Conservation (phyloP, 35 echinoderm and acorn worm genomes). For the Strongylocentrotus purpuratus region DNA sequence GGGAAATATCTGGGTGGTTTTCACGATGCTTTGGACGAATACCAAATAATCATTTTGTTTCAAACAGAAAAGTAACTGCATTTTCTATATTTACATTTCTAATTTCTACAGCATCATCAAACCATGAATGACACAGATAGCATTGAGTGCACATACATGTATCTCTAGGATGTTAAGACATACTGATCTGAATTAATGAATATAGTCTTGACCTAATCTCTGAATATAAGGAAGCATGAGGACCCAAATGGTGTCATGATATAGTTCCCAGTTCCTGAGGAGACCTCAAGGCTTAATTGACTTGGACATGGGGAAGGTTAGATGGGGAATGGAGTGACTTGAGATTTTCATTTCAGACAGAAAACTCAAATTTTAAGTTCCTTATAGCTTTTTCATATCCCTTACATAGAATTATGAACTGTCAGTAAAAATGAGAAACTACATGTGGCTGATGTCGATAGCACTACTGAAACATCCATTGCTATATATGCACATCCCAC, state of each 20-base stretch:
- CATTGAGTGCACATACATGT: neutral
- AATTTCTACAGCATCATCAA: neutral
- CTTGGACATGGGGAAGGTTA: neutral
- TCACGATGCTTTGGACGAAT: too few relatives aligned
- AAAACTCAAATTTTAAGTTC: neutral
- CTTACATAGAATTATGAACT: too few relatives aligned
- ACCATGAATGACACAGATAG: neutral
- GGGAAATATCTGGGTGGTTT: too few relatives aligned
- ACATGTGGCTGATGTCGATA: neutral
- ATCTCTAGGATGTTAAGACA: neutral
- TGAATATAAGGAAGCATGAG: neutral
- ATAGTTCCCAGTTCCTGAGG: neutral
- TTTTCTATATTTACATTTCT: neutral
- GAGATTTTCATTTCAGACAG: neutral
- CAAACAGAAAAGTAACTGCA: neutral
- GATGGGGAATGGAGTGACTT: neutral
- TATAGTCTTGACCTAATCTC: neutral
- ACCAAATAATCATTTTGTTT: too few relatives aligned
- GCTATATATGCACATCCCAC: too few relatives aligned
- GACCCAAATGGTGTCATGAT: constrained; percentile 1
- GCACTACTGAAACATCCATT: too few relatives aligned
- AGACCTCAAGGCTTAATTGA: neutral
- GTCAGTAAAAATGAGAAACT: neutral
- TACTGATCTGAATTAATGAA: neutral
- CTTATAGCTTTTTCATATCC: neutral